A percentile compares a stretch with the other conserved stretches of the same genome.
Evolutionary conservation across 2,113 vertebrate genomes (phyloP).

Genomic region (Aviceda subcristata): DNA sequence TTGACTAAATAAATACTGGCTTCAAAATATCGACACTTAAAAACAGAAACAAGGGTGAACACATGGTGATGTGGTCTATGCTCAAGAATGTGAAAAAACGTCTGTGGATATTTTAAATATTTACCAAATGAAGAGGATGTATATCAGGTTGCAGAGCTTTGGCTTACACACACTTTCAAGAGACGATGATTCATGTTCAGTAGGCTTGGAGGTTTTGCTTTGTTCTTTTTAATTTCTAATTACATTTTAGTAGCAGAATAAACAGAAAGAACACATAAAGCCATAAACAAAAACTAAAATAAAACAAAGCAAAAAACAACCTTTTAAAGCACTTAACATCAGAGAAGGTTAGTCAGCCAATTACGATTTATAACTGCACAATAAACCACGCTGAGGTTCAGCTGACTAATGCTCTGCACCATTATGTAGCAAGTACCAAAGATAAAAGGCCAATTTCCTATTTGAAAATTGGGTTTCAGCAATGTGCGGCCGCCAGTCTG

Average conservation of each 20-base stretch:
- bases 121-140: constrained; percentile 22
- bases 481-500: background rate
- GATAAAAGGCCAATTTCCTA: constrained; percentile 42
- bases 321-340: constrained; percentile 56
- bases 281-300: constrained; percentile 12
- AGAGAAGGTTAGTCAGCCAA: constrained; percentile 53
- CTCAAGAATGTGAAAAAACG: constrained; percentile 23
- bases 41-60: background rate
- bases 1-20: constrained; percentile 26
- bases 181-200: constrained; percentile 35
- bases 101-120: constrained; percentile 44
- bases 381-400: constrained; percentile 33
- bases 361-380: constrained; percentile 43
- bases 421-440: background rate
- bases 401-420: constrained; percentile 31
- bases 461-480: constrained; percentile 31
- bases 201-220: constrained; percentile 6
- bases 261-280: constrained; percentile 23
- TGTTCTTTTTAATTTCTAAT: constrained; percentile 58
- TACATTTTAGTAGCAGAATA: constrained; percentile 46
- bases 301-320: constrained; percentile 44
- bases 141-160: background rate
- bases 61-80: background rate
- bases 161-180: constrained; percentile 17
- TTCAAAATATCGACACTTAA: constrained; percentile 20